phyloP scores from a whole-genome alignment of 64 coral and sea anemone species.

The Montipora cactus region DNA sequence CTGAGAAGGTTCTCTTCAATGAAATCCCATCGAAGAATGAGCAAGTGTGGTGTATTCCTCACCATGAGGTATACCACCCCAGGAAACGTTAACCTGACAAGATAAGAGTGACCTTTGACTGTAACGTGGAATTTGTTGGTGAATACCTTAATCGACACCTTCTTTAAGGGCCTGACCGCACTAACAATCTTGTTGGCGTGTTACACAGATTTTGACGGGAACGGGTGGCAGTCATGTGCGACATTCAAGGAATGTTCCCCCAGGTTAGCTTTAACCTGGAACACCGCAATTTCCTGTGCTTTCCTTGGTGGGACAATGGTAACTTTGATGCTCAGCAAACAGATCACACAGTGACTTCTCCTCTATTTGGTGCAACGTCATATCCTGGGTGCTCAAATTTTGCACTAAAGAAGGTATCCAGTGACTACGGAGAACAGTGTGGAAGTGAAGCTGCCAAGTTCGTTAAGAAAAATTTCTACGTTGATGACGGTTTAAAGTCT shows the following conservation, averaged over 20 bases:
- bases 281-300: background rate
- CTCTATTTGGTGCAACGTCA: background rate
- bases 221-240: background rate
- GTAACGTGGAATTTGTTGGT: too few relatives aligned
- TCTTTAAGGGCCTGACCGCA: background rate
- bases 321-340: background rate
- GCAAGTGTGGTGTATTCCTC: too few relatives aligned
- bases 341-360: background rate
- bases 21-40: too few relatives aligned
- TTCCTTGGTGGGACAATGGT: background rate
- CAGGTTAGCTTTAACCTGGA: background rate
- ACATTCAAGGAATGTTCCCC: background rate
- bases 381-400: background rate
- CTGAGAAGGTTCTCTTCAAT: too few relatives aligned
- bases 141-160: too few relatives aligned
- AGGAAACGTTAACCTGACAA: too few relatives aligned
- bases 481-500: background rate
- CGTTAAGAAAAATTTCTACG: too few relatives aligned
- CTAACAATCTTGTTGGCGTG: background rate
- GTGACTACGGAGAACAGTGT: background rate
- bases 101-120: too few relatives aligned
- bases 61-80: too few relatives aligned
- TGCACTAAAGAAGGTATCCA: background rate
- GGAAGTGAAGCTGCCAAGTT: conserved; percentile 1
- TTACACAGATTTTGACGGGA: background rate